Conservation (phyloP, 2,888 invertebrate species). For the Callimorpha dominula region DNA sequence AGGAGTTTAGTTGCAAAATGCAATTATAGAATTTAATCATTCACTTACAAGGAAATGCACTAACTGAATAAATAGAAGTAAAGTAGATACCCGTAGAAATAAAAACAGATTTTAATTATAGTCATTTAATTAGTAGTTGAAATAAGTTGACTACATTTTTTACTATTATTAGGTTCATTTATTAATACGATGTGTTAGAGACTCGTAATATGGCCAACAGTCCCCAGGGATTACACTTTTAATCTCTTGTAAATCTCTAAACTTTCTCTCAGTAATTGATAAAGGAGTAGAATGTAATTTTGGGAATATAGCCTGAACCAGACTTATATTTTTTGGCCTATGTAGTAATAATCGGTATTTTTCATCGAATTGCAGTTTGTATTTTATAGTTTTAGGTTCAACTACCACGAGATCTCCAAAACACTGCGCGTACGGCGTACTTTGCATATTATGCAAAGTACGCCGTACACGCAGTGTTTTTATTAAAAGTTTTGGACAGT, state of each 20-base stretch:
- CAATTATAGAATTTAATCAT: too few species aligned
- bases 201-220: constrained; percentile 22
- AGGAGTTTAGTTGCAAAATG: too few species aligned
- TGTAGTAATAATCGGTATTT: constrained; percentile 19
- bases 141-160: too few species aligned
- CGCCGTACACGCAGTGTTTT: too few species aligned
- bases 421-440: constrained; percentile 17
- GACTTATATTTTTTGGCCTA: constrained; percentile 19
- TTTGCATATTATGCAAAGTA: too few species aligned
- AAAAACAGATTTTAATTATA: too few species aligned
- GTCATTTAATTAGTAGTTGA: too few species aligned
- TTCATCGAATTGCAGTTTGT: constrained; percentile 22
- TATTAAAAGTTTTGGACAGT: too few species aligned
- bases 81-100: too few species aligned
- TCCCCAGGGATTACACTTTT: constrained; percentile 20
- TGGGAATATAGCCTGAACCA: constrained; percentile 18
- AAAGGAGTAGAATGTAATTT: constrained; percentile 20
- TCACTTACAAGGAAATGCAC: too few species aligned
- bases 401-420: constrained; percentile 19
- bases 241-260: constrained; percentile 22
- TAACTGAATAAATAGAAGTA: too few species aligned
- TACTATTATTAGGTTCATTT: too few species aligned
- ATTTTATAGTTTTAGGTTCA: constrained; percentile 19
- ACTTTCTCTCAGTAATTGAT: constrained; percentile 20
- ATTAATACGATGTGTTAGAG: constrained; percentile 18